Percentiles rank a stretch among this genome's conserved stretches.
phyloP scores from a whole-genome alignment of 53 echinoderm and acorn worm genomes.

The Arbacia lixula region DNA sequence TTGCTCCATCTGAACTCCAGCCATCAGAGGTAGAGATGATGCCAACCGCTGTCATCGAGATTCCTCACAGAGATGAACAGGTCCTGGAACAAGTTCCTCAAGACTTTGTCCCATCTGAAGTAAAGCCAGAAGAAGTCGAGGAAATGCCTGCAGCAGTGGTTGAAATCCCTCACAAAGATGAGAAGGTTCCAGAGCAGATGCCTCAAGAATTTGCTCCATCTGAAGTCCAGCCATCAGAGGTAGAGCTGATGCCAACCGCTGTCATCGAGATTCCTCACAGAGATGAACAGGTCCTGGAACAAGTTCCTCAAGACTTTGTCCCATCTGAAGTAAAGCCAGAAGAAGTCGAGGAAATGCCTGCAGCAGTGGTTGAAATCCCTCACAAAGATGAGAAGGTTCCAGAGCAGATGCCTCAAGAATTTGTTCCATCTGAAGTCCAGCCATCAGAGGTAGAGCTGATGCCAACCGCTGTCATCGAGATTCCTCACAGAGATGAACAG shows the following conservation, averaged over 20 bases:
- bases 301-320: slow-evolving; percentile 25
- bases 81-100: not conserved
- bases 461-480: slow-evolving; percentile 52
- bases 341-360: slow-evolving; percentile 8
- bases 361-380: not conserved
- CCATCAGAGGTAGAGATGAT: slow-evolving; percentile 44
- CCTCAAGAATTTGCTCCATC: slow-evolving; percentile 33
- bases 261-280: slow-evolving; percentile 29
- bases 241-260: not conserved
- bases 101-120: not conserved
- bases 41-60: not conserved
- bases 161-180: slow-evolving; percentile 31
- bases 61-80: not conserved
- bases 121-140: not conserved
- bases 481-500: slow-evolving; percentile 57
- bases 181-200: not conserved
- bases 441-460: slow-evolving; percentile 43
- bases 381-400: not conserved
- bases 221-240: slow-evolving; percentile 46
- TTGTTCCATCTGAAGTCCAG: not conserved
- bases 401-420: slow-evolving; percentile 25
- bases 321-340: slow-evolving; percentile 18
- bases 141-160: slow-evolving; percentile 16
- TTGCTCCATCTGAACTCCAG: slow-evolving; percentile 31
- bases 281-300: slow-evolving; percentile 37